These are phyloP conservation scores for Florisuga fusca DNA, from an alignment of 2,797 vertebrate genomes.

Conservation along the genomic window DNA sequence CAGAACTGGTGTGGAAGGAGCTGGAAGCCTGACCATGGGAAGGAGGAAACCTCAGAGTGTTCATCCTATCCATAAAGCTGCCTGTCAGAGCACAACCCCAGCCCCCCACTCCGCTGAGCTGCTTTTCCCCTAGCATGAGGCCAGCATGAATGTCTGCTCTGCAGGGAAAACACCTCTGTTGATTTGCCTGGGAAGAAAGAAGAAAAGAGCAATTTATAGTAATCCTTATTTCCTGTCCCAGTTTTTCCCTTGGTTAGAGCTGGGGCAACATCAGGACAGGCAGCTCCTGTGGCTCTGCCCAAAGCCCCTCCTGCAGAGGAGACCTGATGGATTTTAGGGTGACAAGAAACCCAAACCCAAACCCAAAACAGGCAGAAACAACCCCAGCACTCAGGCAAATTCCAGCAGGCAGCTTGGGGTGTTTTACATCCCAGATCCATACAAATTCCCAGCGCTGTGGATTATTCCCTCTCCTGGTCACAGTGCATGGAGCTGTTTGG, in stretches of 20 bases:
- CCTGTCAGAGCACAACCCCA: background rate
- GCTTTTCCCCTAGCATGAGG: fast-evolving
- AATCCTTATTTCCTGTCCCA: background rate
- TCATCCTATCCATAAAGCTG: background rate
- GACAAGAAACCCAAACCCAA: background rate
- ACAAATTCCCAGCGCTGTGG: background rate
- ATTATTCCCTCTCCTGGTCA: background rate
- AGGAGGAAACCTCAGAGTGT: background rate
- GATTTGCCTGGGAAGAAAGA: background rate
- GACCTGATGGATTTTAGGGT: background rate
- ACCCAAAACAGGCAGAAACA: background rate
- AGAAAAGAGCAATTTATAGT: background rate
- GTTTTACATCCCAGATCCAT: slow-evolving; percentile 49
- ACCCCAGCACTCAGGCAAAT: background rate
- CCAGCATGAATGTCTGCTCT: background rate
- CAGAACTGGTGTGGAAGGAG: background rate
- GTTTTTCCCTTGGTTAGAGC: background rate
- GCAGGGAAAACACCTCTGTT: background rate
- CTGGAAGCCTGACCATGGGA: background rate
- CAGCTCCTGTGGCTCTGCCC: background rate
- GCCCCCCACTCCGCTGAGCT: background rate
- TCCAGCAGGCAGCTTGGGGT: slow-evolving; percentile 29
- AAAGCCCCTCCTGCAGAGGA: background rate
- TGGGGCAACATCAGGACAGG: background rate
- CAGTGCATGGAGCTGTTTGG: background rate